phyloP scores from a whole-genome alignment of 2,113 vertebrate genomes.

The Strigops habroptila region DNA sequence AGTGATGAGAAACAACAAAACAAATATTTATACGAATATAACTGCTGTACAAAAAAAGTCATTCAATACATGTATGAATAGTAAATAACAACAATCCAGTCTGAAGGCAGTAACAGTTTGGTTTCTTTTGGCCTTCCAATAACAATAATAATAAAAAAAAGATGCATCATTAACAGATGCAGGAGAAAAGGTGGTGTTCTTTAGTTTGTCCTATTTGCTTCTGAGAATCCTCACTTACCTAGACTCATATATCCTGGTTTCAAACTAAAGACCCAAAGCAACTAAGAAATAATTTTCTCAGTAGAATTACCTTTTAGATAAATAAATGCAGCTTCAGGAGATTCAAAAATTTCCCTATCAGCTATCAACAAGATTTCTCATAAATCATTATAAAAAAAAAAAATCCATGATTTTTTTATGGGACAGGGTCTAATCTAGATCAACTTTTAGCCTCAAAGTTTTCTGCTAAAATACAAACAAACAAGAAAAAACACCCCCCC shows the following conservation, averaged over 20 bases:
- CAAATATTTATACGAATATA: background rate
- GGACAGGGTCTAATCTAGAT: background rate
- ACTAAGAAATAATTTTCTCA: background rate
- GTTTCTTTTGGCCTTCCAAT: background rate
- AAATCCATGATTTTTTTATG: background rate
- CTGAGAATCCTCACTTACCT: background rate
- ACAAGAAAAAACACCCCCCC: rapidly evolving
- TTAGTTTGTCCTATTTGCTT: background rate
- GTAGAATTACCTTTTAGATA: background rate
- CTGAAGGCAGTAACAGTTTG: background rate
- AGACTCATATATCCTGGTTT: rapidly evolving
- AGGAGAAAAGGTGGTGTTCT: background rate
- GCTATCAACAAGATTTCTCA: background rate
- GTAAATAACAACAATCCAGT: background rate
- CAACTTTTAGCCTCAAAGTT: background rate
- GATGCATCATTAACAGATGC: background rate
- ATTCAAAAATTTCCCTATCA: background rate
- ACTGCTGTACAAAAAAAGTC: background rate
- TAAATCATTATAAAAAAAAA: background rate
- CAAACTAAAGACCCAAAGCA: background rate
- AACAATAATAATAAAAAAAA: background rate
- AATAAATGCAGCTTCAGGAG: background rate
- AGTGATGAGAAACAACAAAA: background rate
- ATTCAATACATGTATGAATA: background rate
- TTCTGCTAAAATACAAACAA: background rate